These are phyloP conservation scores for Ceuthmochares aereus DNA, from an alignment of 2,113 vertebrate genomes.

Conservation along the genomic window DNA sequence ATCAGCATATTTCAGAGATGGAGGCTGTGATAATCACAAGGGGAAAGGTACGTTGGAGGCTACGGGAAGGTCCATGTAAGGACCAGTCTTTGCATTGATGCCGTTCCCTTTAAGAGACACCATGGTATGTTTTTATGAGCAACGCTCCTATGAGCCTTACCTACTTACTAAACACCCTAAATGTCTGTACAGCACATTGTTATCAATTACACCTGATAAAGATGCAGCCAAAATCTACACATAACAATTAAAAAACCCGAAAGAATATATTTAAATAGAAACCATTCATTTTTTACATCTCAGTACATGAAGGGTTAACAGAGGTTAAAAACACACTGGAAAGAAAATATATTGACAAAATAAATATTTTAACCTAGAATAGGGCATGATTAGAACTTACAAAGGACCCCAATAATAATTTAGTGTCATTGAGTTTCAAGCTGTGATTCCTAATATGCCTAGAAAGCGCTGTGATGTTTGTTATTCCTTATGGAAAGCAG, in stretches of 20 bases:
- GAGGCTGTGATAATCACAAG: not conserved
- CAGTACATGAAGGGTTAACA: constrained; percentile 53
- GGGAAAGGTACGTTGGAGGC: constrained; percentile 15
- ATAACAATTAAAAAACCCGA: not conserved
- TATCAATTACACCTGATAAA: not conserved
- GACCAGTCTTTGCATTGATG: not conserved
- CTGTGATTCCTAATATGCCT: constrained; percentile 54
- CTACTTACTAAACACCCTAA: not conserved
- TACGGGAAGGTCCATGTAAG: not conserved
- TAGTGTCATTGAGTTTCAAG: constrained; percentile 69
- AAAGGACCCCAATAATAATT: constrained; percentile 64
- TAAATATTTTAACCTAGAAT: constrained; percentile 77
- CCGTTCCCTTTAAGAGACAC: constrained; percentile 36
- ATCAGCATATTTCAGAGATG: not conserved
- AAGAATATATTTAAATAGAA: constrained; percentile 37
- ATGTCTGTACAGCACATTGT: constrained; percentile 39
- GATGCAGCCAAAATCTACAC: constrained; percentile 37
- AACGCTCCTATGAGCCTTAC: constrained; percentile 24
- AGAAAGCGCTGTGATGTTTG: not conserved
- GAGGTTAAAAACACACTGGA: constrained; percentile 59
- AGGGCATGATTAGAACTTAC: constrained; percentile 62
- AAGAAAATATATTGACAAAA: constrained; percentile 72
- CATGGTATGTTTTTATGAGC: not conserved
- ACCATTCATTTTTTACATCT: constrained; percentile 60
- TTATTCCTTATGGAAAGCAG: not conserved